phyloP scores from a whole-genome alignment of 2,113 vertebrate genomes.

The Sphyrna mokarran region DNA sequence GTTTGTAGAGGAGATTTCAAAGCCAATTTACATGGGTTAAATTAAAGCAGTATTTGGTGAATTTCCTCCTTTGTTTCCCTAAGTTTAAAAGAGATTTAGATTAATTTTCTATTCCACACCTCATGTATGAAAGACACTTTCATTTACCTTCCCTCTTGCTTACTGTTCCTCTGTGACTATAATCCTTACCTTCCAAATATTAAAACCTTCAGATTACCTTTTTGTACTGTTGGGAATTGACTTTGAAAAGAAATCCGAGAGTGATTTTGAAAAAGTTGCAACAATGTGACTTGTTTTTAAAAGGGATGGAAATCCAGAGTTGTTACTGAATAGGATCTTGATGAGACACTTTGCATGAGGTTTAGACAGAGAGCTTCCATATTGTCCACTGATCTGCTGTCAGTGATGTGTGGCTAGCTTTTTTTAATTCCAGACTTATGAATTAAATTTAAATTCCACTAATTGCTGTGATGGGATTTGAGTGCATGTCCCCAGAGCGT shows the following conservation, averaged over 20 bases:
- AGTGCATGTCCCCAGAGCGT: too few relatives aligned
- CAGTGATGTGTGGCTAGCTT: too few relatives aligned
- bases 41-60: background rate
- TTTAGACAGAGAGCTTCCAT: background rate
- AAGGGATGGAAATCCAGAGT: background rate
- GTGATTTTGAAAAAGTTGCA: background rate
- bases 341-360: background rate
- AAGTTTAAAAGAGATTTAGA: background rate
- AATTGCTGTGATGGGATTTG: too few relatives aligned
- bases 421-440: too few relatives aligned
- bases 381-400: too few relatives aligned
- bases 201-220: background rate
- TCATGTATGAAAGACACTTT: background rate
- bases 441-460: too few relatives aligned
- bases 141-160: background rate
- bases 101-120: background rate
- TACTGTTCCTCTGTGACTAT: background rate
- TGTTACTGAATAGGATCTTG: background rate
- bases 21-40: background rate
- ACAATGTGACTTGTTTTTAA: background rate
- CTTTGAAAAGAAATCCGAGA: background rate
- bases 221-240: background rate
- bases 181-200: background rate
- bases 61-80: background rate
- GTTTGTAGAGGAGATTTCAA: background rate